Evolutionary conservation across 2,797 vertebrate species (phyloP).

Genomic region (Manis javanica): DNA sequence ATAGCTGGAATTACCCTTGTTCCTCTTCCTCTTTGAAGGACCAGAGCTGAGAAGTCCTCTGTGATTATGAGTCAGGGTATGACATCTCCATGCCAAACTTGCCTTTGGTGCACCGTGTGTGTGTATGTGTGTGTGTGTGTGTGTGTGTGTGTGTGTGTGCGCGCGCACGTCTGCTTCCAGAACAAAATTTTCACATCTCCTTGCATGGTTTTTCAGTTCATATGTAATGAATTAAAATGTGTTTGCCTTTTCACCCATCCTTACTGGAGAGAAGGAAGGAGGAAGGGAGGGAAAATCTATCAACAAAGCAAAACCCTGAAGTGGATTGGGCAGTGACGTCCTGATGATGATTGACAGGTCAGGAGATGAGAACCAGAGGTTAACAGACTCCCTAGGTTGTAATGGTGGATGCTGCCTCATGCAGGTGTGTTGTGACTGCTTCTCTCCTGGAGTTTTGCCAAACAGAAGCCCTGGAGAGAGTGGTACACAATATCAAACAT

Average conservation of each 20-base stretch:
- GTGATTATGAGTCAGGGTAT: constrained; percentile 69
- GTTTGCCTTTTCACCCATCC: not conserved
- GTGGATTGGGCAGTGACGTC: no score
- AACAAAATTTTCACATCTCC: constrained; percentile 14
- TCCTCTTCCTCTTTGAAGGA: constrained; percentile 74
- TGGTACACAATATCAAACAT: not conserved
- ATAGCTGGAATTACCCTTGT: constrained; percentile 78
- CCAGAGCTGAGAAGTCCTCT: constrained; percentile 69
- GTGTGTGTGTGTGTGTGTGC: not conserved
- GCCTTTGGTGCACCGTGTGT: not conserved
- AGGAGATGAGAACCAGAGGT: not conserved
- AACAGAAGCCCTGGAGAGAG: not conserved
- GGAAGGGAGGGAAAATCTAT: not conserved
- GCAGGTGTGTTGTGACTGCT: not conserved
- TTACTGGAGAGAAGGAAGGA: not conserved
- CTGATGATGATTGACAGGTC: not conserved
- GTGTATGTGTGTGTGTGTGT: not conserved
- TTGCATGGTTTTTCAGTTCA: not conserved
- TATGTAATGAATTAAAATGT: not conserved
- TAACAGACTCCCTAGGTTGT: not conserved
- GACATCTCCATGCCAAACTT: constrained; percentile 61
- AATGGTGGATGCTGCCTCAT: not conserved
- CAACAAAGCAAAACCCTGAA: not conserved
- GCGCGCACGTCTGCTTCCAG: not conserved
- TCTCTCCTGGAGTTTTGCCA: not conserved